phyloP scores from a whole-genome alignment of 2,797 vertebrate species.

The Tiaroga cobitis region DNA sequence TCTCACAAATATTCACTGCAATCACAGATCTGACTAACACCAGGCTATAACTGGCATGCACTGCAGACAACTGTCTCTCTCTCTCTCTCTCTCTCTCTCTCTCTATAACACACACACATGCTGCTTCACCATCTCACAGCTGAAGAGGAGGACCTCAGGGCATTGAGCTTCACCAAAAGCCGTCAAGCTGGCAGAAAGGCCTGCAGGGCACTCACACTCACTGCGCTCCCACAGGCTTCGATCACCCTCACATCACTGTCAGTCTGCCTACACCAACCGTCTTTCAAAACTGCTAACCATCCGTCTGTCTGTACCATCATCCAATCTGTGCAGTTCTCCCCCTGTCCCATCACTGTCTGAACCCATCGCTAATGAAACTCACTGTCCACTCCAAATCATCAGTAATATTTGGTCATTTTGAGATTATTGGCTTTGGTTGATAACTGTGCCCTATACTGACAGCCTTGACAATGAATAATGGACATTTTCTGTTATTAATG shows the following conservation, averaged over 20 bases:
- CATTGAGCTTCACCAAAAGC: constrained; percentile 33
- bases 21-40: constrained; percentile 15
- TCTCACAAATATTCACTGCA: background rate
- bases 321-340: background rate
- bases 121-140: constrained; percentile 6
- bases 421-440: background rate
- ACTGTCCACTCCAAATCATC: background rate
- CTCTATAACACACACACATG: background rate
- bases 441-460: background rate
- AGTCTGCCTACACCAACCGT: constrained; percentile 15
- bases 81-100: background rate
- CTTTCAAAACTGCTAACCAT: constrained; percentile 8
- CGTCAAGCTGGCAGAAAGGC: constrained; percentile 39
- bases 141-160: constrained; percentile 34
- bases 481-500: background rate
- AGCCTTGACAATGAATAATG: background rate
- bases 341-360: background rate
- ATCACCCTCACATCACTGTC: constrained; percentile 38
- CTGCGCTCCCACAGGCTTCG: constrained; percentile 35
- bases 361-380: background rate
- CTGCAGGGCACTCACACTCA: constrained; percentile 34
- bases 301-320: background rate
- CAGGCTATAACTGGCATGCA: constrained; percentile 12
- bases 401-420: background rate
- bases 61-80: background rate